Percentiles rank a stretch among this genome's conserved stretches.
These are phyloP conservation scores for Mormoops blainvillei DNA, from an alignment of 2,113 vertebrate species.

Conservation along the genomic window DNA sequence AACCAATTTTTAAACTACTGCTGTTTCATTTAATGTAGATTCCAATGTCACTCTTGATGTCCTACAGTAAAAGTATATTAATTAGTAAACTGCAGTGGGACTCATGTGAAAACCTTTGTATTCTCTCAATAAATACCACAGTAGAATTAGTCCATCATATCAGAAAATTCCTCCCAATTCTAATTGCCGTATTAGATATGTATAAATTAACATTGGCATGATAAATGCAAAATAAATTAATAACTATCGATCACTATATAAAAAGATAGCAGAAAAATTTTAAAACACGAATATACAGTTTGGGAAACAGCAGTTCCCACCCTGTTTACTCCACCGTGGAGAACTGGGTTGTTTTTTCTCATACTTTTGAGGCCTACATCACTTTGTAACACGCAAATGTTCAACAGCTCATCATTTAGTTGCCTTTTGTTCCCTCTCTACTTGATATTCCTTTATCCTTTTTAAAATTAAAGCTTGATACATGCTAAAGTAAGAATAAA, in stretches of 20 bases:
- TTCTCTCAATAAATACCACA: constrained; percentile 38
- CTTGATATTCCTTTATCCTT: not conserved
- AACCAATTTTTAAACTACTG: not conserved
- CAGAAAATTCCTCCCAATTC: constrained; percentile 30
- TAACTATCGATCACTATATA: constrained; percentile 38
- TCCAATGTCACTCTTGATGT: not conserved
- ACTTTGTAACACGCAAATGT: not conserved
- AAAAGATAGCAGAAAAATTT: constrained; percentile 54
- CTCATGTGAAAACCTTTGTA: constrained; percentile 13
- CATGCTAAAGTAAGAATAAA: not conserved
- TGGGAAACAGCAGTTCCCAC: not conserved
- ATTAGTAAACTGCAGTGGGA: constrained; percentile 18
- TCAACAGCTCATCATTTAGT: not conserved
- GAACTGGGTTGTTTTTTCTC: not conserved
- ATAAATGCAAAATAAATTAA: constrained; percentile 68
- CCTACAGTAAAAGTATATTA: constrained; percentile 8
- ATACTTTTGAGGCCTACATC: not conserved
- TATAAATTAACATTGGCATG: constrained; percentile 48
- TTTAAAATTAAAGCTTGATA: not conserved
- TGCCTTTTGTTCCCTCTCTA: not conserved
- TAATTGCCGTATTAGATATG: constrained; percentile 58
- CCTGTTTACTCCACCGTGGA: constrained; percentile 15
- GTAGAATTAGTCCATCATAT: constrained; percentile 26
- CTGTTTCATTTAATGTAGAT: not conserved
- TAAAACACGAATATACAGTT: constrained; percentile 37